Conservation (phyloP, 2,888 invertebrate genomes). For the Spodoptera picta region DNA sequence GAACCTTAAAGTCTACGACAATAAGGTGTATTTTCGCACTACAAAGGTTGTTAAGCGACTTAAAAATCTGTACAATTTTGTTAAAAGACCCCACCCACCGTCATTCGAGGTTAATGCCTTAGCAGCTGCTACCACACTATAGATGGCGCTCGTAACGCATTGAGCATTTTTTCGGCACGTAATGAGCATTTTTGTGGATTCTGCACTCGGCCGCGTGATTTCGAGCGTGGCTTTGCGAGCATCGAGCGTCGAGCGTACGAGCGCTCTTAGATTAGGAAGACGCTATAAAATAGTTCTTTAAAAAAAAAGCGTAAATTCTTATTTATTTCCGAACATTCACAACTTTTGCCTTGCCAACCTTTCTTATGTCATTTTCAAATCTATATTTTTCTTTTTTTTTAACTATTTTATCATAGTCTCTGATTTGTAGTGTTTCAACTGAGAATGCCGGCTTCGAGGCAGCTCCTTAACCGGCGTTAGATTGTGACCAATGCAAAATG, state of each 20-base stretch:
- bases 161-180: conserved; percentile 41
- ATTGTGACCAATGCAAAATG: too few species aligned
- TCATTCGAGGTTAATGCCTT: conserved; percentile 27
- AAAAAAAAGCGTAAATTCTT: conserved; percentile 53
- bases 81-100: conserved; percentile 51
- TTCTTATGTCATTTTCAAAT: conserved; percentile 67
- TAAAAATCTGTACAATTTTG: conserved; percentile 41
- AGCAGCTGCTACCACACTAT: conserved; percentile 51
- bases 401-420: conserved; percentile 56
- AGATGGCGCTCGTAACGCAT: conserved; percentile 44
- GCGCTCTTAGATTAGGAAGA: conserved; percentile 52
- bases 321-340: conserved; percentile 43
- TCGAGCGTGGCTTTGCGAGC: conserved; percentile 27
- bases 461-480: conserved; percentile 31
- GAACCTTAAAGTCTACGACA: too few species aligned
- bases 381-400: conserved; percentile 38
- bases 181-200: conserved; percentile 50
- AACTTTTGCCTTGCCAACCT: conserved; percentile 73
- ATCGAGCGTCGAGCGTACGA: conserved; percentile 21
- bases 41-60: conserved; percentile 32
- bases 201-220: conserved; percentile 42
- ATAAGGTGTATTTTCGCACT: too few species aligned
- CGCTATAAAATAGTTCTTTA: conserved; percentile 54
- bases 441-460: conserved; percentile 34
- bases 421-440: conserved; percentile 52